phyloP scores from a whole-genome alignment of 2,797 vertebrate genomes.

The Macroramphosus scolopax region DNA sequence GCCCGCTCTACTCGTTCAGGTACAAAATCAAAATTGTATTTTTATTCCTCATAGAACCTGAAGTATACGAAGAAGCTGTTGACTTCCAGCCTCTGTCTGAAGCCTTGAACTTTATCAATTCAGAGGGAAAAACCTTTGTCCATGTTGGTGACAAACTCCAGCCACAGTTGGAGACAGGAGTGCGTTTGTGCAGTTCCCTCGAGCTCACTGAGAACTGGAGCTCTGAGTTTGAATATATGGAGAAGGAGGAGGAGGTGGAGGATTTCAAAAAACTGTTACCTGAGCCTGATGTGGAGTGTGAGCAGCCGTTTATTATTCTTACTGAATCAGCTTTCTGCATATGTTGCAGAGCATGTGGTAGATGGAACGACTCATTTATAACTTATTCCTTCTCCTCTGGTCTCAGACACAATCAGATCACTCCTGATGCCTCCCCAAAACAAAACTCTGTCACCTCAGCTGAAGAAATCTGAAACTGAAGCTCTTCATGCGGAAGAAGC shows the following conservation, averaged over 20 bases:
- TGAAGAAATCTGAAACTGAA: conserved; percentile 3
- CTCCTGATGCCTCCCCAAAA: conserved; percentile 15
- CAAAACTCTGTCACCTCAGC: not conserved
- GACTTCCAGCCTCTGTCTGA: conserved; percentile 64
- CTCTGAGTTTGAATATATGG: conserved; percentile 9
- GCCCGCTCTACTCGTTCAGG: too few relatives aligned
- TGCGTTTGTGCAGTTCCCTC: conserved; percentile 7
- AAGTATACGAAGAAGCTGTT: conserved; percentile 31
- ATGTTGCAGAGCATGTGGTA: too few relatives aligned
- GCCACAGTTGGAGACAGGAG: conserved; percentile 1
- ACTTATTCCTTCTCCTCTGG: conserved; percentile 2
- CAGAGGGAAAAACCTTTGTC: conserved; percentile 40
- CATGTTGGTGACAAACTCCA: not conserved
- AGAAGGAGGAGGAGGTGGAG: conserved; percentile 32
- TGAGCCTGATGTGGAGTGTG: conserved; percentile 54
- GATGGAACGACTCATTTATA: too few relatives aligned
- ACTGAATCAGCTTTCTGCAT: too few relatives aligned
- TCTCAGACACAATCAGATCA: conserved; percentile 14
- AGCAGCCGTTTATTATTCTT: conserved; percentile 21
- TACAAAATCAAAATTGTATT: not conserved
- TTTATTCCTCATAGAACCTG: conserved; percentile 71
- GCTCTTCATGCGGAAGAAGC: not conserved
- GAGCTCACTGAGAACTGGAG: conserved; percentile 58
- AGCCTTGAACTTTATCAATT: conserved; percentile 58
- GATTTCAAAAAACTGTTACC: conserved; percentile 54